Evolutionary conservation across 2,888 invertebrate species (phyloP).

Genomic region (Isotomurus palustris): DNA sequence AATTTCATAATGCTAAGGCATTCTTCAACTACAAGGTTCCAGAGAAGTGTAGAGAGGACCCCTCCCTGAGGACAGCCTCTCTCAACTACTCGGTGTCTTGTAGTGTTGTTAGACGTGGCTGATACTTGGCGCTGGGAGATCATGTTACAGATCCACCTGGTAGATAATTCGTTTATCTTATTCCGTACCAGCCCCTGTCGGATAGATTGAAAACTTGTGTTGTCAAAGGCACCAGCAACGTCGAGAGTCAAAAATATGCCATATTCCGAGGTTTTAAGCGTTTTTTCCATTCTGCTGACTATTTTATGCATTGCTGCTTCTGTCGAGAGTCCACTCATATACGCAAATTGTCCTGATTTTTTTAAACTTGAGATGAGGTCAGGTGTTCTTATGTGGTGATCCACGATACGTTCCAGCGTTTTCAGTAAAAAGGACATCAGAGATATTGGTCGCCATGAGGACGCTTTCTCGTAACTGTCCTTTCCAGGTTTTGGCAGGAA

Average conservation of each 20-base stretch:
- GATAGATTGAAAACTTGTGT: constrained; percentile 29
- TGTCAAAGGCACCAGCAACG: constrained; percentile 45
- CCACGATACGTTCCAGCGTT: constrained; percentile 13
- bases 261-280: constrained; percentile 17
- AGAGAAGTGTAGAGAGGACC: constrained; percentile 47
- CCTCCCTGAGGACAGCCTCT: constrained; percentile 47
- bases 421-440: constrained; percentile 17
- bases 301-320: constrained; percentile 26
- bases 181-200: constrained; percentile 4
- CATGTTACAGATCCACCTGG: constrained; percentile 24
- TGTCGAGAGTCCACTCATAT: constrained; percentile 21
- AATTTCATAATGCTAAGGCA: constrained; percentile 28
- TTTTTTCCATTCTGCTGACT: constrained; percentile 7
- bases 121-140: constrained; percentile 4
- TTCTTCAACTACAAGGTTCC: constrained; percentile 45
- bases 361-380: constrained; percentile 7
- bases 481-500: constrained; percentile 21
- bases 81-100: not conserved
- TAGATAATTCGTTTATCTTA: not conserved
- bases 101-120: not conserved
- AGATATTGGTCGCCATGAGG: constrained; percentile 20
- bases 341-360: constrained; percentile 15
- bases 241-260: constrained; percentile 35
- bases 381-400: constrained; percentile 6
- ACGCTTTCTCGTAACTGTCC: constrained; percentile 13